Evolutionary conservation across 2,797 vertebrate species (phyloP).

Genomic region (Sparus aurata): DNA sequence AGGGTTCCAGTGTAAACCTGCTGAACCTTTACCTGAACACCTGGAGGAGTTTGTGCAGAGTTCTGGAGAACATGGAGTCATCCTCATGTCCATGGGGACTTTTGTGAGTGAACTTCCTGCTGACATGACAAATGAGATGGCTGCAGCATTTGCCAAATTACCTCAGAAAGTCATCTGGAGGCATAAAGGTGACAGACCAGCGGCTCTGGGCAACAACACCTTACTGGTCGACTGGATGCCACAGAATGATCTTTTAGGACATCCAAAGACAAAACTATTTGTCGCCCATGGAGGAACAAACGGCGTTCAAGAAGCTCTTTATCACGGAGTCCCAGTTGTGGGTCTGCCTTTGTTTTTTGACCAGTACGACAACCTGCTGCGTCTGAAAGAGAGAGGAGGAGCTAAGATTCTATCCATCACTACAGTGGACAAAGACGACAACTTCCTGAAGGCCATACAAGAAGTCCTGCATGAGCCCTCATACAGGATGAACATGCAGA

Average conservation of each 20-base stretch:
- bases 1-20: constrained; percentile 83
- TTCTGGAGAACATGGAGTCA: constrained; percentile 81
- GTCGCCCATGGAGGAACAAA: constrained; percentile 84
- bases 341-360: constrained; percentile 81
- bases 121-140: constrained; percentile 71
- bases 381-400: constrained; percentile 69
- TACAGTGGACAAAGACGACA: neutral
- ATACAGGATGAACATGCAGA: constrained; percentile 82
- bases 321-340: constrained; percentile 74
- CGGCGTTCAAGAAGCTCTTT: constrained; percentile 80
- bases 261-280: constrained; percentile 76
- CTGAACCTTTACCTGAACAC: constrained; percentile 74
- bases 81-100: constrained; percentile 85
- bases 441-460: constrained; percentile 69
- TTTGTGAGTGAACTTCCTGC: constrained; percentile 70
- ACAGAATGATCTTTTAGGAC: constrained; percentile 84
- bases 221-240: constrained; percentile 84
- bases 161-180: constrained; percentile 84
- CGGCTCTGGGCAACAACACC: constrained; percentile 81
- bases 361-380: constrained; percentile 78
- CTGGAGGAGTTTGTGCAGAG: constrained; percentile 81
- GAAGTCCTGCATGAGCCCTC: constrained; percentile 81
- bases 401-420: constrained; percentile 49
- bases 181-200: constrained; percentile 68
- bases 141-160: constrained; percentile 76